Conservation (phyloP, 2,113 vertebrate genomes). For the Todiramphus saurophagus region DNA sequence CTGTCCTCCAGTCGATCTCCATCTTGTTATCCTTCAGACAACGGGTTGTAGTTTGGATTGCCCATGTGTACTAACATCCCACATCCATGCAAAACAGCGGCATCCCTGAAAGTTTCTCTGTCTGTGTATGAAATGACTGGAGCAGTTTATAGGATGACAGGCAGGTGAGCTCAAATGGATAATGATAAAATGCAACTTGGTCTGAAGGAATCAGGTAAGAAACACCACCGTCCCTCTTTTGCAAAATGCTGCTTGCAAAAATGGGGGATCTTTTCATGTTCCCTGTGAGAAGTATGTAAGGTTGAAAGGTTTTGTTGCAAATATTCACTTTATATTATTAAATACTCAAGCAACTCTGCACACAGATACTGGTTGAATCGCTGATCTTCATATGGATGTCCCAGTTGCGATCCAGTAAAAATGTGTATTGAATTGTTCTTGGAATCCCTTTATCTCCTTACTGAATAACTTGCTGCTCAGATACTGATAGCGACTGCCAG, state of each 20-base stretch:
- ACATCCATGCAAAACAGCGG: not conserved
- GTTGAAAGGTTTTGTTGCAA: slow-evolving; percentile 4
- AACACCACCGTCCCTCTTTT: not conserved
- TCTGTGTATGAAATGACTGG: not conserved
- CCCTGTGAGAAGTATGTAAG: not conserved
- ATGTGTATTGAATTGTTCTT: not conserved
- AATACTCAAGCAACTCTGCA: not conserved
- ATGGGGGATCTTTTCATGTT: not conserved
- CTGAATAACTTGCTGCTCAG: not conserved
- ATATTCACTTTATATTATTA: not conserved
- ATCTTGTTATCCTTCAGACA: too few species aligned
- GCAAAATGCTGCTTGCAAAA: not conserved
- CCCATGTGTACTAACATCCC: too few species aligned
- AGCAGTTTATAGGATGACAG: not conserved
- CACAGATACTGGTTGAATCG: not conserved
- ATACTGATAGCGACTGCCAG: slow-evolving; percentile 25
- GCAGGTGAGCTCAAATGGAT: not conserved
- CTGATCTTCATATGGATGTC: not conserved
- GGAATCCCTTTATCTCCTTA: not conserved
- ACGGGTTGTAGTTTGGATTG: too few species aligned
- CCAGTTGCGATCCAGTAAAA: slow-evolving; percentile 3
- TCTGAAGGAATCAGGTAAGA: not conserved
- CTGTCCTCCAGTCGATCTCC: too few species aligned
- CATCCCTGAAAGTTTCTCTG: not conserved
- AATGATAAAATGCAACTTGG: not conserved